Evolutionary conservation across 2,888 invertebrate genomes (phyloP), one percentile per base, ranked within the genome.

Genomic region (Tetragonula carbonaria): DNA sequence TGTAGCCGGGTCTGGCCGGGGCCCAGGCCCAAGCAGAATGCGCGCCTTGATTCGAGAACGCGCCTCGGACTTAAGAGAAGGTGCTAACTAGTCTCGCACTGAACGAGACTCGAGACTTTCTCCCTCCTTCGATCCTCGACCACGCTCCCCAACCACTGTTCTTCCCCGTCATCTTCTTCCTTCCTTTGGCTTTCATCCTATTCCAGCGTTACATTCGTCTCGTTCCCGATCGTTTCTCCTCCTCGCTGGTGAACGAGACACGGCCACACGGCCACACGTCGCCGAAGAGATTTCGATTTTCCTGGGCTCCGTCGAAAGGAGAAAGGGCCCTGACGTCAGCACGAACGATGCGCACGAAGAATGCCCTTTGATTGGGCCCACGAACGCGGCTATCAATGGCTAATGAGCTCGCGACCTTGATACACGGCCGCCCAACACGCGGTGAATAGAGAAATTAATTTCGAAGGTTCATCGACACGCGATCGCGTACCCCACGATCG

Each of bases 21-120:
- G 45, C 45, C 80, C 85, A 78, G 90, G 82, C 83, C 82, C 78
- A 75, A 74, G 86, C 86, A 92, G 92, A 93, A 93, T 93, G 91
- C 91, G 89, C 89, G 89, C 85, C 91, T 93, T 93, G 93, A 94
- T 93, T 94, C 93, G 89, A 92, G 90, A 88, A 89, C 89, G 85
- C 88, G 88, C 87, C 86, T 45, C 45, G 86, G 87, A 83, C 87
- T 86, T 88, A 86, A 89, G 91, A 91, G 92, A 92, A 92, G 92
- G 93, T 92, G 93, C 93, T 93, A 93, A 93, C 94, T 93, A 93
- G 93, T 93, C 89, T 86, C 88, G 45, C 45, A 45, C 45, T 86
- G 87, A 88, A 87, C 87, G 84, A 88, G 88, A 86, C 87, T 86
- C 83, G 83, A 53, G 59, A 74, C 84, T 85, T 74, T 83, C 85